Conservation (phyloP, 2,113 vertebrate genomes). For the Amphiprion percula region DNA sequence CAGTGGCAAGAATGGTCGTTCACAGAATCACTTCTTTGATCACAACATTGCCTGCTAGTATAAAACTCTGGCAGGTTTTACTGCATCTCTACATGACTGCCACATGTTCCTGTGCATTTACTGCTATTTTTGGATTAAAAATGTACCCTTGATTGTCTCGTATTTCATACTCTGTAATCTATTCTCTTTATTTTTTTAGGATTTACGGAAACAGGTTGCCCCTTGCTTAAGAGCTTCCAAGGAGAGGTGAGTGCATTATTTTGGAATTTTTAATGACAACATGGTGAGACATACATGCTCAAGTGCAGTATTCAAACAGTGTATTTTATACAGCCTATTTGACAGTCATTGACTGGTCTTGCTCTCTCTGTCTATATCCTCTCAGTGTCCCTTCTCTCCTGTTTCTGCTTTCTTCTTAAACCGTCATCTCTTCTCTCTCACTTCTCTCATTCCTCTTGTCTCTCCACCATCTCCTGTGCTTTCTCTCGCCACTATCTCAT, state of each 20-base stretch:
- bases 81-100: conserved; percentile 1
- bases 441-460: conserved; percentile 6
- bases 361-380: conserved; percentile 11
- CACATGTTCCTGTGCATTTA: conserved; percentile 4
- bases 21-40: conserved; percentile 31
- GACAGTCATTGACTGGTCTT: conserved; percentile 55
- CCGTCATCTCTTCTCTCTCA: conserved; percentile 36
- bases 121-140: conserved; percentile 23
- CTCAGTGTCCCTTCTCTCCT: conserved; percentile 4
- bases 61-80: conserved; percentile 7
- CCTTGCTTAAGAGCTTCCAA: conserved; percentile 99
- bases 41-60: background rate
- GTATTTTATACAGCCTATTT: conserved; percentile 35
- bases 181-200: conserved; percentile 80
- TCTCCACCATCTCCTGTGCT: conserved; percentile 53
- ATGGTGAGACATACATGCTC: conserved; percentile 28
- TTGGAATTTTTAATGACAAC: conserved; percentile 30
- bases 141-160: conserved; percentile 4
- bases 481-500: conserved; percentile 73
- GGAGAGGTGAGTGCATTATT: conserved; percentile 92
- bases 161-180: conserved; percentile 24
- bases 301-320: conserved; percentile 28
- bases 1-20: conserved; percentile 18
- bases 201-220: conserved; percentile 98
- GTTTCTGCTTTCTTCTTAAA: conserved; percentile 48